phyloP scores from a whole-genome alignment of 1,140 invertebrate species.

The Drosophila pseudoobscura region DNA sequence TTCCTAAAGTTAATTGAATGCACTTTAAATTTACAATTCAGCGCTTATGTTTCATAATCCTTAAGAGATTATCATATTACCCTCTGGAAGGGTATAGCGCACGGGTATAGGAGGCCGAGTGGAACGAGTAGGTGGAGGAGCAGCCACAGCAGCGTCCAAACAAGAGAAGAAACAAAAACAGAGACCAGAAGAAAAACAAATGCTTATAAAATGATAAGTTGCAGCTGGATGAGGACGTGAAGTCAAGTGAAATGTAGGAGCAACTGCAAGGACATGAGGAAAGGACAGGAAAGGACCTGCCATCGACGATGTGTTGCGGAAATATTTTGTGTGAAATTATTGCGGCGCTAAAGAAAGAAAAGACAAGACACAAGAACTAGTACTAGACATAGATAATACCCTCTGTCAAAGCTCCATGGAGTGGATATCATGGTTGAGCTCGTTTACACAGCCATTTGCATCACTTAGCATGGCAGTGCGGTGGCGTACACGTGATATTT shows the following conservation, averaged over 20 bases:
- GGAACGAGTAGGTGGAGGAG: no score
- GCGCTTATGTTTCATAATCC: no score
- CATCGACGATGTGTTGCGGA: conserved; percentile 69
- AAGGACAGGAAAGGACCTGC: conserved; percentile 38
- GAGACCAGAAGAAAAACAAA: conserved; percentile 57
- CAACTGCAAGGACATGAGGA: conserved; percentile 22
- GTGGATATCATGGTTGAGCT: conserved; percentile 10
- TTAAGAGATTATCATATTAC: no score
- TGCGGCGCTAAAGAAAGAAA: conserved; percentile 29
- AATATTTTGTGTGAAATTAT: conserved; percentile 77
- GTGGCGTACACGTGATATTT: conserved; percentile 57
- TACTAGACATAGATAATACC: conserved; percentile 10
- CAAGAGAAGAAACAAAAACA: conserved; percentile 30
- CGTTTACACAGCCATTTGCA: conserved; percentile 29
- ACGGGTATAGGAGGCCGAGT: no score
- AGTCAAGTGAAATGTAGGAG: conserved; percentile 75
- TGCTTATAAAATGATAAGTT: conserved; percentile 80
- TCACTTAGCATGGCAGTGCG: conserved; percentile 12
- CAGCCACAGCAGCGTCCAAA: no score
- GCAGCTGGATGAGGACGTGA: conserved; percentile 55
- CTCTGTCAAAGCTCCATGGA: background rate
- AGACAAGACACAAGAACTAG: conserved; percentile 12
- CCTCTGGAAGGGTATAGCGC: background rate
- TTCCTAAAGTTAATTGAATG: no score
- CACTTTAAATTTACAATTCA: no score